Evolutionary conservation across 2,888 invertebrate genomes (phyloP).

Genomic region (Clistopyga incitator): DNA sequence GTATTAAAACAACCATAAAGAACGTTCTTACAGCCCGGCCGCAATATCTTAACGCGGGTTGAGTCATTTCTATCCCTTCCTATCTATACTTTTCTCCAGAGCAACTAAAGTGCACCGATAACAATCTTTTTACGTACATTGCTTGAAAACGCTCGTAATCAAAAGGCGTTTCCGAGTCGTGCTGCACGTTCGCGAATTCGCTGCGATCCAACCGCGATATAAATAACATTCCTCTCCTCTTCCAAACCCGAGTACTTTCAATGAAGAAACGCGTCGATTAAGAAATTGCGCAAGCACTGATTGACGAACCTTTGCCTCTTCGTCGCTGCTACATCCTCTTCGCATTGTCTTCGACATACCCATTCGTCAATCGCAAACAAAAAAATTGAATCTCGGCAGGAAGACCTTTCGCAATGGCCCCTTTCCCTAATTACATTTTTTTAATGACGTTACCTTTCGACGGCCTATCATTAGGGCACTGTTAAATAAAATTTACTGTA

Average conservation of each 20-base stretch:
- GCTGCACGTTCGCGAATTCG: background rate
- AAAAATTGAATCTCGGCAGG: constrained; percentile 1
- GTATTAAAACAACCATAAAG: no score
- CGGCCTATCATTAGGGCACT: no score
- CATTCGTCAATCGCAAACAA: constrained; percentile 2
- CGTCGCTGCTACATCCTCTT: background rate
- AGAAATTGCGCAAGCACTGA: constrained; percentile 48
- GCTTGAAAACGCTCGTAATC: background rate
- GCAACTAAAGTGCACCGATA: background rate
- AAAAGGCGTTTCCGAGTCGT: background rate
- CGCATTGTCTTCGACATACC: background rate
- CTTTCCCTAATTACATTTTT: constrained; percentile 8
- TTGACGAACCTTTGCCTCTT: constrained; percentile 15
- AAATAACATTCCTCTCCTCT: background rate
- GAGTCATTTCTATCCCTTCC: background rate
- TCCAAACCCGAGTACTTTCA: background rate
- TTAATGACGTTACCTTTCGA: no score
- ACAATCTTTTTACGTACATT: background rate
- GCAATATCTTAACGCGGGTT: background rate
- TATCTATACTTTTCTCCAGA: background rate
- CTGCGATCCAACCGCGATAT: background rate
- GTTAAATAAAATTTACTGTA: no score
- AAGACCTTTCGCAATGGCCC: constrained; percentile 16
- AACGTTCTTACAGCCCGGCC: background rate
- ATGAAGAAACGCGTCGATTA: constrained; percentile 33